Conservation (phyloP, 2,797 vertebrate species). For the Gymnodraco acuticeps region DNA sequence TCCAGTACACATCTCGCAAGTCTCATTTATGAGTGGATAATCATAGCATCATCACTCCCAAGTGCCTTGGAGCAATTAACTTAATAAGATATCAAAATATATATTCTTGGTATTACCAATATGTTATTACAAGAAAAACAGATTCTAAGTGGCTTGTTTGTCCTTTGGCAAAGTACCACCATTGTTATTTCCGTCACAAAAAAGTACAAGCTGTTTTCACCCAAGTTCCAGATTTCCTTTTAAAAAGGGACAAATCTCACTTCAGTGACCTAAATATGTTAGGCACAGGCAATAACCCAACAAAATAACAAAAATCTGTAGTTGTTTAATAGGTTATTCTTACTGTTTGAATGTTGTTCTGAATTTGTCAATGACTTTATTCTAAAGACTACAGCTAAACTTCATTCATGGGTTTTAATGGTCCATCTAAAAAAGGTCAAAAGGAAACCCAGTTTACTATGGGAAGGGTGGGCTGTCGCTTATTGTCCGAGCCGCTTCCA, state of each 20-base stretch:
- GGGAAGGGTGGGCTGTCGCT: conserved; percentile 76
- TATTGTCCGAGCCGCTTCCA: conserved; percentile 83
- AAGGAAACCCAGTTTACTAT: conserved; percentile 79
- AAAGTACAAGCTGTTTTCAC: conserved; percentile 24
- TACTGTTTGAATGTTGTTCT: conserved; percentile 16
- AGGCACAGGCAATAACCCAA: not conserved
- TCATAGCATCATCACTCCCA: conserved; percentile 54
- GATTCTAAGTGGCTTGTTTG: conserved; percentile 13
- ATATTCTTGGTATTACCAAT: conserved; percentile 31
- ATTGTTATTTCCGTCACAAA: conserved; percentile 41
- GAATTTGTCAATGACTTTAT: conserved; percentile 68
- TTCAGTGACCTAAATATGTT: conserved; percentile 27
- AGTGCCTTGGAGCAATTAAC: conserved; percentile 50
- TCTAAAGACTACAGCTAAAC: conserved; percentile 59
- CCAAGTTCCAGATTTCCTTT: conserved; percentile 31
- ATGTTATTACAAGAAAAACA: conserved; percentile 28
- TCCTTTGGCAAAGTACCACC: conserved; percentile 40
- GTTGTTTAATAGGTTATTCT: conserved; percentile 3
- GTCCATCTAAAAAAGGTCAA: conserved; percentile 44
- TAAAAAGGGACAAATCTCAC: conserved; percentile 18
- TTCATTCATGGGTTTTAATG: conserved; percentile 77
- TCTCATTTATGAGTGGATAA: conserved; percentile 69
- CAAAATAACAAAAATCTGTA: conserved; percentile 11
- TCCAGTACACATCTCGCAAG: conserved; percentile 61
- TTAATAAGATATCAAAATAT: conserved; percentile 58